Evolutionary conservation across 2,888 invertebrate species (phyloP).

Genomic region (Ecliptopera silaceata): DNA sequence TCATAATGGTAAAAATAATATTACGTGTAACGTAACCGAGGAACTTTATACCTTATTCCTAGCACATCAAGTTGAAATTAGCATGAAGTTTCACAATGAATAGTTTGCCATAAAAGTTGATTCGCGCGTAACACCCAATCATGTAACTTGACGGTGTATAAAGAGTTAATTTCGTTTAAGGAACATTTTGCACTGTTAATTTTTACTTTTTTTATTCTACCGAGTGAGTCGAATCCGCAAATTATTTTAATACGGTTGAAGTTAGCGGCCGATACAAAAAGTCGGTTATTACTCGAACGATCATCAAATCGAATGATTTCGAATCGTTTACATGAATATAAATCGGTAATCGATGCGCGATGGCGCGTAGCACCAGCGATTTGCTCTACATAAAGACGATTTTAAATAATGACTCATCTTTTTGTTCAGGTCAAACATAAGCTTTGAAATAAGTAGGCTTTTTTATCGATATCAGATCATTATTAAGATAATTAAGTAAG

Average conservation of each 20-base stretch:
- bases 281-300: slow-evolving; percentile 41
- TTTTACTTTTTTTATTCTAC: slow-evolving; percentile 35
- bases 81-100: slow-evolving; percentile 38
- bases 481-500: no score
- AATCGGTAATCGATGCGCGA: slow-evolving; percentile 31
- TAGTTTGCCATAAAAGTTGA: slow-evolving; percentile 48
- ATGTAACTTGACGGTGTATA: slow-evolving; percentile 29
- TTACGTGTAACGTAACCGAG: not conserved
- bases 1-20: slow-evolving; percentile 5
- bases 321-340: slow-evolving; percentile 42
- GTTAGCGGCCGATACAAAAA: slow-evolving; percentile 35
- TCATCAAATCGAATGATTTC: slow-evolving; percentile 38
- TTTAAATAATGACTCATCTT: not conserved
- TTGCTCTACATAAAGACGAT: slow-evolving; percentile 19
- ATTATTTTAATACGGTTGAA: slow-evolving; percentile 48
- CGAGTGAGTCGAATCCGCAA: slow-evolving; percentile 46
- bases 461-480: no score
- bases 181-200: slow-evolving; percentile 36
- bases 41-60: slow-evolving; percentile 11
- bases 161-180: slow-evolving; percentile 36
- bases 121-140: slow-evolving; percentile 49
- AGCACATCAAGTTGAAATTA: slow-evolving; percentile 9
- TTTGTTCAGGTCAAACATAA: not conserved
- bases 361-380: slow-evolving; percentile 26
- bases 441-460: not conserved